Conservation (phyloP, 2,888 invertebrate genomes). For the Leucania comma region DNA sequence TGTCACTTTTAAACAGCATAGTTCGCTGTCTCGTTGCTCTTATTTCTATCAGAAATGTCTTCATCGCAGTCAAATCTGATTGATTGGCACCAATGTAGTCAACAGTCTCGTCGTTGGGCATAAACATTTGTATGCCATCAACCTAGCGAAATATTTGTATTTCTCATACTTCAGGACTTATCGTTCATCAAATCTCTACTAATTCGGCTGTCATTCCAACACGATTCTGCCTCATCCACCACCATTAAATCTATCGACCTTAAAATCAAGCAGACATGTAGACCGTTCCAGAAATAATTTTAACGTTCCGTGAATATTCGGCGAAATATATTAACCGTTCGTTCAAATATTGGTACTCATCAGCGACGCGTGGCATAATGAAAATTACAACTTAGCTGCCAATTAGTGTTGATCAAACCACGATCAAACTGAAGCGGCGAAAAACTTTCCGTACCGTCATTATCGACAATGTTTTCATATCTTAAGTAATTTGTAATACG, state of each 20-base stretch:
- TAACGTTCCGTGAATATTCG: not conserved
- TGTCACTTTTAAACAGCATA: too few relatives aligned
- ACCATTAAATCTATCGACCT: not conserved
- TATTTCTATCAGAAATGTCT: too few relatives aligned
- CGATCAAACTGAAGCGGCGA: conserved; percentile 16
- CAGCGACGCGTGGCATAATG: conserved; percentile 27
- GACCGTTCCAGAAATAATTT: not conserved
- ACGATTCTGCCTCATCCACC: not conserved
- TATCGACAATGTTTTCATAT: conserved; percentile 60
- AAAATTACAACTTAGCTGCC: conserved; percentile 35
- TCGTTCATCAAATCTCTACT: not conserved
- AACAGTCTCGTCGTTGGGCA: too few relatives aligned
- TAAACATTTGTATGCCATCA: not conserved
- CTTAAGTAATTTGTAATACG: conserved; percentile 72
- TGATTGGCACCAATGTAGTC: too few relatives aligned
- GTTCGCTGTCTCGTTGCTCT: too few relatives aligned
- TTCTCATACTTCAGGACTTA: not conserved
- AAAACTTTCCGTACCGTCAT: conserved; percentile 51
- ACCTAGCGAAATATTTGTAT: not conserved
- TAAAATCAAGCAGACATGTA: conserved; percentile 2
- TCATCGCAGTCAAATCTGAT: too few relatives aligned
- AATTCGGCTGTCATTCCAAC: not conserved
- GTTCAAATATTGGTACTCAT: conserved; percentile 8
- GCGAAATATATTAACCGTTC: conserved; percentile 1
- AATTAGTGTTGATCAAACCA: conserved; percentile 43